A percentile compares a stretch with the other conserved stretches of the same genome.
Conservation (phyloP, 2,888 invertebrate genomes). For the Eumerus sabulonum region DNA sequence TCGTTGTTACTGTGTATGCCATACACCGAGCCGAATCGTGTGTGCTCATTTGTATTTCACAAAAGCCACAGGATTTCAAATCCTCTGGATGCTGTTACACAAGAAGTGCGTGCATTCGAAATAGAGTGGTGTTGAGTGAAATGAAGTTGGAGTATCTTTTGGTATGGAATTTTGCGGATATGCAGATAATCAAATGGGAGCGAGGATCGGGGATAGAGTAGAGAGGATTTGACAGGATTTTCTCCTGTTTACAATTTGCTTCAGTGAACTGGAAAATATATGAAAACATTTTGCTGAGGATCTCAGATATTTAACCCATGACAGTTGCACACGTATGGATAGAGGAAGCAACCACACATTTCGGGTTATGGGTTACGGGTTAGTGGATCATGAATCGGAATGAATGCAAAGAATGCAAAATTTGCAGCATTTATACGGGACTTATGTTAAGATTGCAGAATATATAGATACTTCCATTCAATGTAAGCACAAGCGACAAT, state of each 20-base stretch:
- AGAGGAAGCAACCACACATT: conserved; percentile 3
- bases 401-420: conserved; percentile 41
- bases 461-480: background rate
- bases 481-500: background rate
- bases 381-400: conserved; percentile 44
- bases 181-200: conserved; percentile 49
- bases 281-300: conserved; percentile 44
- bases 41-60: conserved; percentile 34
- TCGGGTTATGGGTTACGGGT: conserved; percentile 34
- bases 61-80: conserved; percentile 24
- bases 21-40: background rate
- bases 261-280: conserved; percentile 53
- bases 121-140: background rate
- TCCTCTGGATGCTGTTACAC: conserved; percentile 19
- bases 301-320: conserved; percentile 22
- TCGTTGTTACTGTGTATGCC: conserved; percentile 23
- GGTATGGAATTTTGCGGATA: conserved; percentile 38
- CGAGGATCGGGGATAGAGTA: background rate
- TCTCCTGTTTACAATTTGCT: conserved; percentile 46
- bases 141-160: conserved; percentile 4
- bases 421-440: conserved; percentile 30
- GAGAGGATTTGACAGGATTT: conserved; percentile 35
- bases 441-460: conserved; percentile 1
- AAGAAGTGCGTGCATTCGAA: conserved; percentile 23
- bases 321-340: conserved; percentile 15